A percentile compares a stretch with the other conserved stretches of the same genome.
Evolutionary conservation across 2,113 vertebrate genomes (phyloP).

Genomic region (Proteles cristata): DNA sequence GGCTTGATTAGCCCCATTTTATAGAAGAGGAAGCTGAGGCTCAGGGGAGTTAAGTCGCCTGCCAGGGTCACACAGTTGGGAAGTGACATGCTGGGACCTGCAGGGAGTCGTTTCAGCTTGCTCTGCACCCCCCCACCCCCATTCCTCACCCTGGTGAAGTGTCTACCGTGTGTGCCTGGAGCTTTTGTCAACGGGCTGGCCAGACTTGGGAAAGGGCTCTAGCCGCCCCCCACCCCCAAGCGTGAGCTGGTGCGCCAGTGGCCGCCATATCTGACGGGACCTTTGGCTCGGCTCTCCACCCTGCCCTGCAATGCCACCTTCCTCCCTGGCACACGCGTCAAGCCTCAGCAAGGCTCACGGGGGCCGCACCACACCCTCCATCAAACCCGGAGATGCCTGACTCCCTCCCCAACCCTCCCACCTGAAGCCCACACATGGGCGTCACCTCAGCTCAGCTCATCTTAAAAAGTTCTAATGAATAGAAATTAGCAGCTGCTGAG

Average conservation of each 20-base stretch:
- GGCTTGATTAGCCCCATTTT: neutral
- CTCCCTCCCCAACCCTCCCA: slow-evolving; percentile 18
- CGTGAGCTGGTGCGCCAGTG: neutral
- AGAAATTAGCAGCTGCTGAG: slow-evolving; percentile 74
- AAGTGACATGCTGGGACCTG: neutral
- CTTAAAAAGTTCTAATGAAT: slow-evolving; percentile 70
- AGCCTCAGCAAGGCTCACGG: neutral
- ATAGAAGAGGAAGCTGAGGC: neutral
- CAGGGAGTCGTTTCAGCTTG: neutral
- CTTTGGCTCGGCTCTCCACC: neutral
- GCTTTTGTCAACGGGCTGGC: neutral
- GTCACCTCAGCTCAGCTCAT: slow-evolving; percentile 43
- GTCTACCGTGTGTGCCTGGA: neutral
- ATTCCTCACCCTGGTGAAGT: too few relatives aligned
- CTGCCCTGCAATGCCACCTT: neutral
- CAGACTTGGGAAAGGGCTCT: neutral
- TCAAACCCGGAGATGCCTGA: slow-evolving; percentile 34
- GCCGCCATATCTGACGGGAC: neutral
- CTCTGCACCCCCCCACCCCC: neutral
- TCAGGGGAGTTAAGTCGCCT: neutral
- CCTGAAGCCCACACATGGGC: slow-evolving; percentile 65
- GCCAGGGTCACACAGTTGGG: neutral
- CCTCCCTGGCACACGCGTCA: neutral
- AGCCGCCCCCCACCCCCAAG: neutral
- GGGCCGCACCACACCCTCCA: neutral